These are phyloP conservation scores for Labeo calbasu DNA, from an alignment of 2,797 vertebrate species.

Conservation along the genomic window DNA sequence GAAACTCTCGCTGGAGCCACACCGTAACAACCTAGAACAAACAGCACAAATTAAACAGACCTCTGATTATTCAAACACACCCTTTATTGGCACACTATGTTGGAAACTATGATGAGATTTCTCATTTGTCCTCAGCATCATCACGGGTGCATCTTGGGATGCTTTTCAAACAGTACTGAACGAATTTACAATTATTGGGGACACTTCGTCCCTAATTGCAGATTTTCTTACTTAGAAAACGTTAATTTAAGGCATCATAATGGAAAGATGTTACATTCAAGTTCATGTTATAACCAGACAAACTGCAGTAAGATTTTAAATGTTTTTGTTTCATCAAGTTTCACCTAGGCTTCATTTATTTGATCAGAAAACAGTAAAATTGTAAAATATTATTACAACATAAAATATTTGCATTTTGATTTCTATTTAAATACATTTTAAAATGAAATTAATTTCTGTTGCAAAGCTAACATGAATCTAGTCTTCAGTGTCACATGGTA, in stretches of 20 bases:
- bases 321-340: not conserved
- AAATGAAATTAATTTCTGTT: not conserved
- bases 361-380: not conserved
- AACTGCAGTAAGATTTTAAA: not conserved
- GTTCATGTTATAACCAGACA: not conserved
- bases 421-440: not conserved
- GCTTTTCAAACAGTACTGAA: not conserved
- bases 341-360: not conserved
- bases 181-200: not conserved
- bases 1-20: constrained; percentile 83
- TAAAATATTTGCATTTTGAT: too few species aligned
- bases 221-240: not conserved
- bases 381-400: not conserved
- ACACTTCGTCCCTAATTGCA: not conserved
- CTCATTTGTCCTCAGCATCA: not conserved
- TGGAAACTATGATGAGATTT: not conserved
- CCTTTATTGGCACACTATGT: not conserved
- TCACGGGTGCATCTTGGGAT: not conserved
- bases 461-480: not conserved
- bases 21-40: constrained; percentile 89
- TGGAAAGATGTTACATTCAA: not conserved
- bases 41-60: constrained; percentile 24
- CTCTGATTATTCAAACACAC: constrained; percentile 10
- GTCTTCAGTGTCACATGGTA: not conserved
- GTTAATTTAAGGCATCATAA: not conserved